Evolutionary conservation across 1,140 invertebrate species (phyloP).

Genomic region (Sitophilus oryzae): DNA sequence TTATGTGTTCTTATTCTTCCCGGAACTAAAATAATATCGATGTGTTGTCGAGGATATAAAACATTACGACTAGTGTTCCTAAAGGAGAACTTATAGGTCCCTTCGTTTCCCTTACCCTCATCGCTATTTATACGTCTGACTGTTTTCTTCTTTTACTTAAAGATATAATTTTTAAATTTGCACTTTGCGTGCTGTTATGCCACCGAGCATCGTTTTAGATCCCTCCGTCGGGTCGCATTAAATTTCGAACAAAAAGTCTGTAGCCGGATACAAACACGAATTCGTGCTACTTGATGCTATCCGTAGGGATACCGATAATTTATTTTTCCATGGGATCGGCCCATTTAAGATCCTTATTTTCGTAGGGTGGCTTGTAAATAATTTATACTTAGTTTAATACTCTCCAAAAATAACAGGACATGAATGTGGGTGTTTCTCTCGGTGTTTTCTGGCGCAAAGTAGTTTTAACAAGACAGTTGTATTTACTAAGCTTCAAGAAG

Average conservation of each 20-base stretch:
- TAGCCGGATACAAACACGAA: constrained; percentile 22
- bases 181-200: constrained; percentile 21
- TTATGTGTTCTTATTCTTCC: too few species aligned
- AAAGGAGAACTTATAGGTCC: background rate
- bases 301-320: constrained; percentile 26
- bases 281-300: constrained; percentile 23
- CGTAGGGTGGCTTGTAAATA: background rate
- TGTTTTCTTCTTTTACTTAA: constrained; percentile 4
- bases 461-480: too few species aligned
- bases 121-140: background rate
- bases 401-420: too few species aligned
- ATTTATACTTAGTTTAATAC: too few species aligned
- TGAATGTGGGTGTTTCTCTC: too few species aligned
- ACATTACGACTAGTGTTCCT: background rate
- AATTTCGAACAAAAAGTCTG: constrained; percentile 21
- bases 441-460: too few species aligned
- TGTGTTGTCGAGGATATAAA: too few species aligned
- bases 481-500: too few species aligned
- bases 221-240: constrained; percentile 20
- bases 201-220: constrained; percentile 17
- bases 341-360: constrained; percentile 17
- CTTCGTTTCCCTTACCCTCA: background rate
- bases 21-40: too few species aligned
- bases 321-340: constrained; percentile 25
- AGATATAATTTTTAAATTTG: constrained; percentile 20